Base-by-base conservation (phyloP, 2,888 invertebrate species). In the Stenotaenia linearis region DNA sequence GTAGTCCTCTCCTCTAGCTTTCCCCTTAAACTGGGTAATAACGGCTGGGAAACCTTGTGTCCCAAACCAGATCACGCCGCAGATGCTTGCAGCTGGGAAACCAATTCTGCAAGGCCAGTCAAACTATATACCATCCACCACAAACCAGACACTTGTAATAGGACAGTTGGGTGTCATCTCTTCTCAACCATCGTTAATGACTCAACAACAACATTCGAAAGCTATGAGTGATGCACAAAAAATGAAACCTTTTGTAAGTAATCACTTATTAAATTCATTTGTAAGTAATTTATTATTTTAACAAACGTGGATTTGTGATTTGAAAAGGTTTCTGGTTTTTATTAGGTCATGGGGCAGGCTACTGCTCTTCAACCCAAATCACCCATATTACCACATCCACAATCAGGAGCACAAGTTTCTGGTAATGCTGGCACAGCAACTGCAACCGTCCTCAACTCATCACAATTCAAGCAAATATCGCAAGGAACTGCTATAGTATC, bases 11-110 rank as follows among this genome's bases (percentile, higher is more conserved):
- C 23, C 61, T 61, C 1, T 61, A 45, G 25, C 23, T 23, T 25
- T 56, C n/a, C 61, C 61, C 61, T 25, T 61, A 61, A 61, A 78
- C 35, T 87, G 94, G 91, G 92, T 94, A 80, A 94, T 95, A 82
- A 91, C 94, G 7, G 91, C 93, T 23, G 91, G 92, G 30, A 95
- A 95, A 85, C 92, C 94, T 3, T 94, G 94, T 85, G 94, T 93
- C 86, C 86, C 87, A 0, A 91, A 93, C 75, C 92, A 91, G 83
- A 92, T 92, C 82, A 86, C 92, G 18, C 93, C 93, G 0, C 95
- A 95, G 84, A 94, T 95, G 93, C 87, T 95, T 56, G 91, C 93
- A 0, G 88, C 92, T 1, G 92, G 85, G 80, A 92, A 93, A 84
- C 91, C 91, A 84, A 91, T 92, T 81, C 86, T 92, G 0, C 91